phyloP scores from a whole-genome alignment of 2,113 vertebrate species.

The Thymallus thymallus region DNA sequence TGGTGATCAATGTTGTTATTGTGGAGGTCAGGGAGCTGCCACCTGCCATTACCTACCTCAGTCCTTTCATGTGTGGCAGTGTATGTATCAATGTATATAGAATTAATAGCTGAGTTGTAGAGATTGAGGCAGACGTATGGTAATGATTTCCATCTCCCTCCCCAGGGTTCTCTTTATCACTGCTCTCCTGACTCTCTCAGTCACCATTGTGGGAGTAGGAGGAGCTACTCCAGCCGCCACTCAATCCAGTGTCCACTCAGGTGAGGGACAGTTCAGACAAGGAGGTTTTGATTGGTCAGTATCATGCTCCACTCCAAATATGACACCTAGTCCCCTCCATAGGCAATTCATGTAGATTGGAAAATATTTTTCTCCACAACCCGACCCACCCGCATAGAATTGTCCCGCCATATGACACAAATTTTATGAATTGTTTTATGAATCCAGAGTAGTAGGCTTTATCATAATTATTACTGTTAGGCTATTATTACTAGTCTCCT shows the following conservation, averaged over 20 bases:
- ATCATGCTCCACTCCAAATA: background rate
- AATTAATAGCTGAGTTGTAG: background rate
- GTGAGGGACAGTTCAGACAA: background rate
- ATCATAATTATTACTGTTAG: too few species aligned
- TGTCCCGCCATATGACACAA: too few species aligned
- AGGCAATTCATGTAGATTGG: too few species aligned
- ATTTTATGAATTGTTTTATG: too few species aligned
- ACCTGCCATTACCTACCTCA: background rate
- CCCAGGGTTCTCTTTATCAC: background rate
- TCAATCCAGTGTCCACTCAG: background rate
- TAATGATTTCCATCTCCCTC: background rate
- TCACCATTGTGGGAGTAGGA: background rate
- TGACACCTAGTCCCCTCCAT: too few species aligned
- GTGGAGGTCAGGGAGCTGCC: background rate
- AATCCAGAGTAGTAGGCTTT: too few species aligned
- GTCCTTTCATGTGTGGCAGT: background rate
- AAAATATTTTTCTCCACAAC: too few species aligned
- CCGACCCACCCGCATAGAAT: too few species aligned
- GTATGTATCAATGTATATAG: background rate
- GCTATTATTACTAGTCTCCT: too few species aligned
- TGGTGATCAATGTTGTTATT: background rate
- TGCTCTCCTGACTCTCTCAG: background rate
- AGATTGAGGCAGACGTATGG: background rate
- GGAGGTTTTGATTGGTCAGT: background rate
- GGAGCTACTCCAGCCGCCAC: background rate